Percentiles rank a stretch among this genome's conserved stretches.
phyloP scores from a whole-genome alignment of 2,888 invertebrate genomes.

The Sphaeridia pumilis region DNA sequence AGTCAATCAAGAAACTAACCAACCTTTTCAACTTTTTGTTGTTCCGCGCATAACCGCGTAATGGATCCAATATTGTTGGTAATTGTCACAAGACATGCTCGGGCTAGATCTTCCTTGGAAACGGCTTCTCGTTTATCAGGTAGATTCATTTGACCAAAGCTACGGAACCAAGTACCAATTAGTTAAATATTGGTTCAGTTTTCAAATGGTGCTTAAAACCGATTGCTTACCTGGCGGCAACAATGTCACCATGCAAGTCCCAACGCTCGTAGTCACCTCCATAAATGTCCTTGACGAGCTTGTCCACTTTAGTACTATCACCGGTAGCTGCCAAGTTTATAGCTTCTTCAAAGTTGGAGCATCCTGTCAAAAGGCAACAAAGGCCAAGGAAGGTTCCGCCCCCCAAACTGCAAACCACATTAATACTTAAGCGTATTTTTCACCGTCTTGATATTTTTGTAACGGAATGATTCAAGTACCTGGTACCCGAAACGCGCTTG shows the following conservation, averaged over 20 bases:
- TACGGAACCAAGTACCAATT: constrained; percentile 49
- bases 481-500: constrained; percentile 88
- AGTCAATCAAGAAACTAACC: too few relatives aligned
- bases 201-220: too few relatives aligned
- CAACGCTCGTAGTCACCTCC: constrained; percentile 93
- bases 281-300: constrained; percentile 90
- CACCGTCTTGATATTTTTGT: too few relatives aligned
- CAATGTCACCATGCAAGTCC: constrained; percentile 80
- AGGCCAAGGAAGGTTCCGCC: constrained; percentile 96
- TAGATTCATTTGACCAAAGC: constrained; percentile 94
- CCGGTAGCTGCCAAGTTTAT: constrained; percentile 68
- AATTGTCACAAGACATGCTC: constrained; percentile 90
- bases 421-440: too few relatives aligned
- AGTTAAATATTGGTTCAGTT: too few relatives aligned
- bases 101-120: constrained; percentile 76
- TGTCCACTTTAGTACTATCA: constrained; percentile 86
- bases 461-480: too few relatives aligned
- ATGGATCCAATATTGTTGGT: constrained; percentile 99
- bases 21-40: constrained; percentile 77
- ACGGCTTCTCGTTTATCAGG: constrained; percentile 68
- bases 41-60: constrained; percentile 86
- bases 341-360: constrained; percentile 41
- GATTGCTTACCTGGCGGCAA: constrained; percentile 92
- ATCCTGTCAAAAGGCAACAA: constrained; percentile 91
- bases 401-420: constrained; percentile 74